phyloP scores from a whole-genome alignment of 2,888 invertebrate species.

The Tromatobia lineatoria region DNA sequence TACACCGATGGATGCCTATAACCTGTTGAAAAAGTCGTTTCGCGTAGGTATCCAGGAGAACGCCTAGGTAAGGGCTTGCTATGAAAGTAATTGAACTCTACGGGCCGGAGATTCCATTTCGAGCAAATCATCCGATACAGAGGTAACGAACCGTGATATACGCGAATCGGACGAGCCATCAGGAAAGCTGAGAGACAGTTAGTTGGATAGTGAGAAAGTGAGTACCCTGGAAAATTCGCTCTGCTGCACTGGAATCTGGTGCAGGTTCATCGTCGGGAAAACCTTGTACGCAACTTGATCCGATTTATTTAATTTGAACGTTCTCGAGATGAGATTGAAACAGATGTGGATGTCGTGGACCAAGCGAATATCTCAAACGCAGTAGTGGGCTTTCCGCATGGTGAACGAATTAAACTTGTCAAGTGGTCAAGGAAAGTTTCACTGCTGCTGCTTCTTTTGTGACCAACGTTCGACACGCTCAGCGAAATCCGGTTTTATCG shows the following conservation, averaged over 20 bases:
- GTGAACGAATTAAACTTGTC: not conserved
- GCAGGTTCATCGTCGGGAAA: slow-evolving; percentile 42
- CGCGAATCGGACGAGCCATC: slow-evolving; percentile 35
- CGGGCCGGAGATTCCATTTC: slow-evolving; percentile 60
- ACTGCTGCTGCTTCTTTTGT: not conserved
- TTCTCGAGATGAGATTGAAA: slow-evolving; percentile 7
- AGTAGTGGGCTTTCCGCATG: not conserved
- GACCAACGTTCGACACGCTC: not conserved
- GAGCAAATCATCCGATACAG: slow-evolving; percentile 57
- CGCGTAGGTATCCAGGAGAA: slow-evolving; percentile 28
- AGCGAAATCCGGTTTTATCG: not conserved
- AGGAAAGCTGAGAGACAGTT: slow-evolving; percentile 47
- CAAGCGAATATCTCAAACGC: slow-evolving; percentile 2
- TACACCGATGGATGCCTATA: slow-evolving; percentile 32
- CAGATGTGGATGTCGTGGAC: not conserved
- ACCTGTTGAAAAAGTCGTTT: slow-evolving; percentile 53
- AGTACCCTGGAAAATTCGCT: slow-evolving; percentile 49
- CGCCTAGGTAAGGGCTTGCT: not conserved
- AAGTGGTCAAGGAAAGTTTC: slow-evolving; percentile 2
- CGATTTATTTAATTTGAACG: slow-evolving; percentile 53
- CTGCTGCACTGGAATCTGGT: slow-evolving; percentile 30
- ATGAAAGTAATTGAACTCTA: slow-evolving; percentile 41
- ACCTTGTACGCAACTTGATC: slow-evolving; percentile 35
- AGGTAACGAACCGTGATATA: slow-evolving; percentile 58
- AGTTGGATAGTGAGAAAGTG: slow-evolving; percentile 44